Evolutionary conservation across 2,888 invertebrate species (phyloP).

Genomic region (Elaeidobius kamerunicus): DNA sequence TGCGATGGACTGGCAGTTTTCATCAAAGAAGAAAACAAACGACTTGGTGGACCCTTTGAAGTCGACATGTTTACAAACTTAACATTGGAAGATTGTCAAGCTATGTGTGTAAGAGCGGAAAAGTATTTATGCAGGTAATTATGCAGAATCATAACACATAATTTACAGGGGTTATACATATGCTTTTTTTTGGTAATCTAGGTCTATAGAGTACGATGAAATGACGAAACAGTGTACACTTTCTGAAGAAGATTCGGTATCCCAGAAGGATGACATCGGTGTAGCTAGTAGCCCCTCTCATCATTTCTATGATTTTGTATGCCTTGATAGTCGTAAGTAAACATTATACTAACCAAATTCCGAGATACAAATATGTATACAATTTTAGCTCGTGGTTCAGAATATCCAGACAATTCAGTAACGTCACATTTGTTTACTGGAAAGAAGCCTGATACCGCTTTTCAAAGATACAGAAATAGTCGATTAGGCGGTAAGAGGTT

Average conservation of each 20-base stretch:
- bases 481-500: conserved; percentile 84
- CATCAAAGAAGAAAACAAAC: conserved; percentile 85
- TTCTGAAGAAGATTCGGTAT: conserved; percentile 87
- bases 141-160: too few relatives aligned
- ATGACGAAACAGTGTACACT: conserved; percentile 84
- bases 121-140: conserved; percentile 75
- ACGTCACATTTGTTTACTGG: conserved; percentile 83
- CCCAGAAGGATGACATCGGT: conserved; percentile 84
- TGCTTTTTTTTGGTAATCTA: conserved; percentile 36
- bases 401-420: conserved; percentile 84
- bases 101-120: conserved; percentile 81
- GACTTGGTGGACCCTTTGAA: conserved; percentile 84
- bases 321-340: conserved; percentile 84
- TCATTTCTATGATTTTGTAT: conserved; percentile 85
- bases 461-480: conserved; percentile 83
- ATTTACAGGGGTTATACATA: neutral
- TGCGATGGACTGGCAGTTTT: conserved; percentile 86
- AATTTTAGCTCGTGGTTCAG: conserved; percentile 76
- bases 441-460: conserved; percentile 79
- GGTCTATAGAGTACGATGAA: conserved; percentile 86
- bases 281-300: conserved; percentile 81
- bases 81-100: conserved; percentile 84
- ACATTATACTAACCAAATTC: neutral
- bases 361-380: neutral
- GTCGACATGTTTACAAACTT: conserved; percentile 84